Conservation (phyloP, 2,797 vertebrate species). For the Poeciliopsis infans region DNA sequence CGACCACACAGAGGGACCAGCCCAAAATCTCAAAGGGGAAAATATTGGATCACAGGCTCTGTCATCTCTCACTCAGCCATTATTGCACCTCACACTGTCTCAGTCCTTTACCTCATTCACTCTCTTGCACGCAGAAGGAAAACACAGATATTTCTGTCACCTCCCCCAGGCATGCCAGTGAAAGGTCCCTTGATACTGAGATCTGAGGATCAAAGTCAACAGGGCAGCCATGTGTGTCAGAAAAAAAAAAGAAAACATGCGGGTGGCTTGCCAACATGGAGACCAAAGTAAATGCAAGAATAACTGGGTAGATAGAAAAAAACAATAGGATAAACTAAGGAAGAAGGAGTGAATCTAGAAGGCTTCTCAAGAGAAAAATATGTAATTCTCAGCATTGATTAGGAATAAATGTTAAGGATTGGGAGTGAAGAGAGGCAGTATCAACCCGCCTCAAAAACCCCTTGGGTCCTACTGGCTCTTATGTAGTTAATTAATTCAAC, state of each 20-base stretch:
- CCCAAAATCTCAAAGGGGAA: conserved; percentile 60
- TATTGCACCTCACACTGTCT: conserved; percentile 53
- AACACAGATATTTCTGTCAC: conserved; percentile 76
- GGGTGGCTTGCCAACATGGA: conserved; percentile 51
- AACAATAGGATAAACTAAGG: conserved; percentile 13
- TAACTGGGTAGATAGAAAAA: conserved; percentile 20
- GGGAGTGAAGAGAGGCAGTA: conserved; percentile 13
- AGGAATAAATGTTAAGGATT: conserved; percentile 30
- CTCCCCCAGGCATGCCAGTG: conserved; percentile 60
- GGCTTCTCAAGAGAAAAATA: conserved; percentile 25
- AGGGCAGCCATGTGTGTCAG: conserved; percentile 63
- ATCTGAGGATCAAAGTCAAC: conserved; percentile 76
- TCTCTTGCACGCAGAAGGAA: conserved; percentile 56
- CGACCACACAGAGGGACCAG: conserved; percentile 35
- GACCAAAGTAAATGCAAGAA: conserved; percentile 29
- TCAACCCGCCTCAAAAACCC: conserved; percentile 9
- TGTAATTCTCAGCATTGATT: conserved; percentile 30
- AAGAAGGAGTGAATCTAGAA: conserved; percentile 21
- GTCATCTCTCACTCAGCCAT: conserved; percentile 70
- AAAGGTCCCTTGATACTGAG: conserved; percentile 72
- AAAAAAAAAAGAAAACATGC: conserved; percentile 17
- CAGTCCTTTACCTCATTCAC: conserved; percentile 39
- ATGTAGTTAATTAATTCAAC: conserved; percentile 75
- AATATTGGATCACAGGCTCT: conserved; percentile 65
- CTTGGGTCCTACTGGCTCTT: conserved; percentile 43